Percentiles rank a stretch among this genome's conserved stretches.
These are phyloP conservation scores for Papilio gigon DNA, from an alignment of 2,888 invertebrate genomes.

Conservation along the genomic window DNA sequence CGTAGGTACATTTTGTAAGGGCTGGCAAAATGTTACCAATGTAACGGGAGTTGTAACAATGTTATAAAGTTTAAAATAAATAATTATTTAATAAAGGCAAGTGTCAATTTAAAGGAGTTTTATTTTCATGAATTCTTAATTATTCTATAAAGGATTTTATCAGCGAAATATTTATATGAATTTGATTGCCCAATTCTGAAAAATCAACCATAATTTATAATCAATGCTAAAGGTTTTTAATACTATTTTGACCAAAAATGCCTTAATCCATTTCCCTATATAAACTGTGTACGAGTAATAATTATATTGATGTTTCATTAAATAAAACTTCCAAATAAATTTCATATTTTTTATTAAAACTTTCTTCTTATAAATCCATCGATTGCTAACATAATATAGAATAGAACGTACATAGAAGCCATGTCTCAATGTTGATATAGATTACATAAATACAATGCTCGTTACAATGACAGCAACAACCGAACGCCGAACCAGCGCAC, in stretches of 20 bases:
- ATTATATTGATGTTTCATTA: constrained; percentile 39
- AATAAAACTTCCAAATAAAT: constrained; percentile 59
- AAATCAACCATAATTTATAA: no score
- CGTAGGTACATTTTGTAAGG: constrained; percentile 68
- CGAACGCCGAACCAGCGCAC: constrained; percentile 46
- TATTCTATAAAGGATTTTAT: background rate
- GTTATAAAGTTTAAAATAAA: constrained; percentile 41
- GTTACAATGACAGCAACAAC: constrained; percentile 57
- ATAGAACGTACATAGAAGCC: constrained; percentile 78
- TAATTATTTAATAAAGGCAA: constrained; percentile 66
- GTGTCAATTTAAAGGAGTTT: constrained; percentile 64
- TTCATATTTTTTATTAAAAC: constrained; percentile 81
- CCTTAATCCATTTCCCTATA: no score
- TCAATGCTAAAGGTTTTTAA: no score
- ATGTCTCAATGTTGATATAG: constrained; percentile 72
- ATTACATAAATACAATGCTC: constrained; percentile 61
- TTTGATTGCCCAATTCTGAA: no score
- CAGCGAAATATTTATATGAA: no score
- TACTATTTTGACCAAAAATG: no score
- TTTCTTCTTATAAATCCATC: constrained; percentile 81
- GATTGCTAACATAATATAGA: constrained; percentile 78
- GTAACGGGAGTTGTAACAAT: constrained; percentile 53
- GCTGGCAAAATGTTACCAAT: constrained; percentile 75
- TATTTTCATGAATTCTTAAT: constrained; percentile 47
- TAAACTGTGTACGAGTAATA: no score